Evolutionary conservation across 2,888 invertebrate species (phyloP).

Genomic region (Deilephila elpenor): DNA sequence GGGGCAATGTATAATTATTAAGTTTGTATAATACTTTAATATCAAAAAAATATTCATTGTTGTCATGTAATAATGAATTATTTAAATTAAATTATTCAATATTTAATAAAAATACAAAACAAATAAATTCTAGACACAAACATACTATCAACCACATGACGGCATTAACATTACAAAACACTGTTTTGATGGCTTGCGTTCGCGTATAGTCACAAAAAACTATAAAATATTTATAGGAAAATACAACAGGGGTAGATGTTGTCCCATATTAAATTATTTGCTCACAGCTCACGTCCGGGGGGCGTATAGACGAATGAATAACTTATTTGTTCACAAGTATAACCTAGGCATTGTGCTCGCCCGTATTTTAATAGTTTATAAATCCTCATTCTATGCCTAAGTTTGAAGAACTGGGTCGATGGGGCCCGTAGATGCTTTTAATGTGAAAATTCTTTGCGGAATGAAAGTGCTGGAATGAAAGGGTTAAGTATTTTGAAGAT

Average conservation of each 20-base stretch:
- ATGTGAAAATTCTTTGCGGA: slow-evolving; percentile 11
- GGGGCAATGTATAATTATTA: too few relatives aligned
- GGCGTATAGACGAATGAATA: slow-evolving; percentile 63
- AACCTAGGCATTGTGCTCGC: slow-evolving; percentile 42
- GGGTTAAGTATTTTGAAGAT: background rate
- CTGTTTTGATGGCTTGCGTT: slow-evolving; percentile 16
- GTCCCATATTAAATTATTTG: slow-evolving; percentile 57
- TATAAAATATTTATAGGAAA: slow-evolving; percentile 55
- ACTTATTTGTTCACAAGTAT: slow-evolving; percentile 61
- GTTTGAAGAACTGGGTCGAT: slow-evolving; percentile 13
- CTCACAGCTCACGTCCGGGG: slow-evolving; percentile 59
- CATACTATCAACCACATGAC: background rate
- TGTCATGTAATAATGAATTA: too few relatives aligned
- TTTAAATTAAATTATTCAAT: too few relatives aligned
- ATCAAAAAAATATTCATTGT: too few relatives aligned
- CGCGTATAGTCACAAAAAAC: slow-evolving; percentile 31
- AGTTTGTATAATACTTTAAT: too few relatives aligned
- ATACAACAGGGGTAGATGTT: slow-evolving; percentile 49
- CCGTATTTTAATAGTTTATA: slow-evolving; percentile 62
- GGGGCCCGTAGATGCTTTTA: slow-evolving; percentile 17
- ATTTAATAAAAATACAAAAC: too few relatives aligned
- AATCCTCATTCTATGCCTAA: slow-evolving; percentile 33
- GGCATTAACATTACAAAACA: slow-evolving; percentile 22
- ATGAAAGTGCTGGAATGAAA: too few relatives aligned
- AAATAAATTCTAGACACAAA: background rate